These are phyloP conservation scores for Subacronicta megacephala DNA, from an alignment of 2,888 invertebrate genomes.

Conservation along the genomic window DNA sequence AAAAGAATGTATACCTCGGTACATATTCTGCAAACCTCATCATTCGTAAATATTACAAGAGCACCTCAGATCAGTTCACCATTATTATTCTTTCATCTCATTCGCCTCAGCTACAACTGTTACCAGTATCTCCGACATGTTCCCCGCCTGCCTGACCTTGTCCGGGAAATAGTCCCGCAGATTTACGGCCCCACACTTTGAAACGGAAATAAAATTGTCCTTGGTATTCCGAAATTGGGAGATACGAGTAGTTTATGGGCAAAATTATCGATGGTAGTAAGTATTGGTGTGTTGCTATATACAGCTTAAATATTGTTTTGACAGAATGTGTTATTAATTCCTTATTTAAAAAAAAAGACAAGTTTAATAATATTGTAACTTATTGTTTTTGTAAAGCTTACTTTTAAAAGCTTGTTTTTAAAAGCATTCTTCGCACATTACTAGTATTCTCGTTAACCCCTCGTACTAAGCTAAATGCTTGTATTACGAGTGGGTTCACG, in stretches of 20 bases:
- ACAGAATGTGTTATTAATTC: no score
- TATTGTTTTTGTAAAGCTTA: no score
- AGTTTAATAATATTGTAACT: no score
- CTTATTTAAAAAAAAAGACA: no score
- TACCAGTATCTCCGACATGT: conserved; percentile 34
- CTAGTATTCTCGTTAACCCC: no score
- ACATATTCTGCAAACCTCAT: conserved; percentile 5
- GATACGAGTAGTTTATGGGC: conserved; percentile 31
- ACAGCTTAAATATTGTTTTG: no score
- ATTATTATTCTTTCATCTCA: conserved; percentile 18
- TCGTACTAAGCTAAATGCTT: no score
- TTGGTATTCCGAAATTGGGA: conserved; percentile 33
- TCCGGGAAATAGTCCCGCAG: conserved; percentile 34
- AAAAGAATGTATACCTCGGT: no score
- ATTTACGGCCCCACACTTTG: conserved; percentile 50
- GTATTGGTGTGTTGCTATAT: not conserved
- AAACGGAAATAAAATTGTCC: conserved; percentile 53
- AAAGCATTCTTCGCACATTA: no score
- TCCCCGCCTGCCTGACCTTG: conserved; percentile 4
- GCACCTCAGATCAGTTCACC: not conserved
- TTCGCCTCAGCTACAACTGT: conserved; percentile 26
- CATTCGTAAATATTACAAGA: conserved; percentile 1
- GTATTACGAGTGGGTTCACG: no score
- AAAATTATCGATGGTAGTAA: conserved; percentile 21
- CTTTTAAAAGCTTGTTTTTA: no score